These are phyloP conservation scores for Lasioglossum zephyrum DNA, from an alignment of 2,888 invertebrate genomes.

Conservation along the genomic window DNA sequence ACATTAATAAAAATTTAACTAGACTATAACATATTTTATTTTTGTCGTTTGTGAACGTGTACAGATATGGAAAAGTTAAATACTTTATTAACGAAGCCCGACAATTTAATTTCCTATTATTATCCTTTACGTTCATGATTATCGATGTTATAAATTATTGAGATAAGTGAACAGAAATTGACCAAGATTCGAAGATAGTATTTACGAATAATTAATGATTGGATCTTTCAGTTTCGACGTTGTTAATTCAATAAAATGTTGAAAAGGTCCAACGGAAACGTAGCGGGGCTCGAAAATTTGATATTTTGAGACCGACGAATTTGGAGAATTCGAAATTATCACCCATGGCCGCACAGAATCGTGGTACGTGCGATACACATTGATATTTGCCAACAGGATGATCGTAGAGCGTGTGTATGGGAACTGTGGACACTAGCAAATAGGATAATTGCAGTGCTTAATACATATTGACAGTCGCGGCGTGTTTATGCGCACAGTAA, in stretches of 20 bases:
- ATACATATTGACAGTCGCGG: background rate
- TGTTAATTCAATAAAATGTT: background rate
- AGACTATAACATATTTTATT: background rate
- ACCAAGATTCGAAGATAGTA: background rate
- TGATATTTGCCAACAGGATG: conserved; percentile 4
- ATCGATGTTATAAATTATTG: background rate
- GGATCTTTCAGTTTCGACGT: background rate
- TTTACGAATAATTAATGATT: background rate
- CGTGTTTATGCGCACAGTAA: background rate
- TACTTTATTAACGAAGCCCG: background rate
- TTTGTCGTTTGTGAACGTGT: background rate
- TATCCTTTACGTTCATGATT: background rate
- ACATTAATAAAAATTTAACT: background rate
- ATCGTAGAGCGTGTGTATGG: background rate
- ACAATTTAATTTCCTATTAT: background rate
- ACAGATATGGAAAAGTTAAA: background rate
- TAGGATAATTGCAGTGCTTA: conserved; percentile 4
- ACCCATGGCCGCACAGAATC: background rate
- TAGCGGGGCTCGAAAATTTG: background rate
- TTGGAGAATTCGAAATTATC: background rate
- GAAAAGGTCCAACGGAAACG: background rate
- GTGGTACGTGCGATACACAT: conserved; percentile 2
- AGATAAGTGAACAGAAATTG: background rate
- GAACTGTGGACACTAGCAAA: background rate
- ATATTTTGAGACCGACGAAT: background rate